Percentiles rank a stretch among this genome's conserved stretches.
Evolutionary conservation across 2,113 vertebrate species (phyloP).

Genomic region (Mobula hypostoma): DNA sequence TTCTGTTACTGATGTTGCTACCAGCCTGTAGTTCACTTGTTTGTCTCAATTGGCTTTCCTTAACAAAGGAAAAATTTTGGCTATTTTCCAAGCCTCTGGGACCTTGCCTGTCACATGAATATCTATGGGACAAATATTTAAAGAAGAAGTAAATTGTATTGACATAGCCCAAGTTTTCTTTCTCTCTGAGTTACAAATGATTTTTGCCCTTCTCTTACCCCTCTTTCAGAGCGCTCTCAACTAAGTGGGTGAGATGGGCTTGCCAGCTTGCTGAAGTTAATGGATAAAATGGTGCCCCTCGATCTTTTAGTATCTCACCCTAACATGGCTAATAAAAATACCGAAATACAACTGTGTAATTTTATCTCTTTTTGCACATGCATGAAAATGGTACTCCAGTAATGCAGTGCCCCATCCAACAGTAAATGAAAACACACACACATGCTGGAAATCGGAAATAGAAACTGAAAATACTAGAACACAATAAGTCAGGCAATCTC

Average conservation of each 20-base stretch:
- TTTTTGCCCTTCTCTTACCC: not conserved
- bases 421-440: too few species aligned
- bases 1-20: too few species aligned
- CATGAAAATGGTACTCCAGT: not conserved
- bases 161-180: not conserved
- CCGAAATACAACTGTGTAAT: not conserved
- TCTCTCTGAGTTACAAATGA: not conserved
- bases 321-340: not conserved
- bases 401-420: not conserved
- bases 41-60: too few species aligned
- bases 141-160: not conserved
- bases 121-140: not conserved
- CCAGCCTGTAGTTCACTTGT: too few species aligned
- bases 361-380: not conserved
- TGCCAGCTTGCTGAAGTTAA: not conserved
- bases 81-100: too few species aligned
- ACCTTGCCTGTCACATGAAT: too few species aligned
- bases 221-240: not conserved
- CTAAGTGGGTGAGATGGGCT: not conserved
- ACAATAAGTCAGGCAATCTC: too few species aligned
- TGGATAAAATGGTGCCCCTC: not conserved
- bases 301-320: not conserved
- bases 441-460: too few species aligned
- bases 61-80: too few species aligned
- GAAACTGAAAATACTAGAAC: too few species aligned